A percentile compares a stretch with the other conserved stretches of the same genome.
Conservation (phyloP, 2,113 vertebrate genomes). For the Oceanodroma tethys region DNA sequence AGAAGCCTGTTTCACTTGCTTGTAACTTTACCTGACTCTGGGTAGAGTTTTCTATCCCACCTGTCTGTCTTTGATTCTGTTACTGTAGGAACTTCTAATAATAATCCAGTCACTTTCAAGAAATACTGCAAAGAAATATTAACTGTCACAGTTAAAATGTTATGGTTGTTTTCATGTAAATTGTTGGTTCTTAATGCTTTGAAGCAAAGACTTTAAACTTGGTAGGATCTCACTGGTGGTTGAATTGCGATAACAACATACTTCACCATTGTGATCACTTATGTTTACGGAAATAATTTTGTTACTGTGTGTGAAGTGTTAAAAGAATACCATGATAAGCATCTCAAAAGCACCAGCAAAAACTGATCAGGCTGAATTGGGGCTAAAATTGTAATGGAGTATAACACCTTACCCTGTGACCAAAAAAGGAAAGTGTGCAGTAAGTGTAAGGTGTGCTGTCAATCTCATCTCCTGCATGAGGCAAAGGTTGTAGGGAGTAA, state of each 20-base stretch:
- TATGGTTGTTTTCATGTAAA: neutral
- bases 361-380: neutral
- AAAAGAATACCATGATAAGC: neutral
- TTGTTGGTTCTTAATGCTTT: neutral
- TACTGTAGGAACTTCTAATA: neutral
- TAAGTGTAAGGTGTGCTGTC: neutral
- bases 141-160: neutral
- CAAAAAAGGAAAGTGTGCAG: neutral
- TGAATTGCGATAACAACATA: neutral
- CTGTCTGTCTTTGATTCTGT: neutral
- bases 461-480: neutral
- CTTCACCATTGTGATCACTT: neutral
- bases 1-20: neutral
- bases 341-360: neutral
- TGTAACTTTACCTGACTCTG: neutral
- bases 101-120: neutral
- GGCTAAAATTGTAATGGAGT: neutral
- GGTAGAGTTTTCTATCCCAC: neutral
- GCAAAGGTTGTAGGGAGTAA: neutral
- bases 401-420: neutral
- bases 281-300: neutral
- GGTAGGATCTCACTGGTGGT: neutral
- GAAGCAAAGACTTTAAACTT: constrained; percentile 2
- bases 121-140: neutral
- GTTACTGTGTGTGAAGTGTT: neutral